Evolutionary conservation across 1,140 invertebrate genomes (phyloP), one percentile per base, ranked within the genome.

Genomic region (Neoseiulus cucumeris): DNA sequence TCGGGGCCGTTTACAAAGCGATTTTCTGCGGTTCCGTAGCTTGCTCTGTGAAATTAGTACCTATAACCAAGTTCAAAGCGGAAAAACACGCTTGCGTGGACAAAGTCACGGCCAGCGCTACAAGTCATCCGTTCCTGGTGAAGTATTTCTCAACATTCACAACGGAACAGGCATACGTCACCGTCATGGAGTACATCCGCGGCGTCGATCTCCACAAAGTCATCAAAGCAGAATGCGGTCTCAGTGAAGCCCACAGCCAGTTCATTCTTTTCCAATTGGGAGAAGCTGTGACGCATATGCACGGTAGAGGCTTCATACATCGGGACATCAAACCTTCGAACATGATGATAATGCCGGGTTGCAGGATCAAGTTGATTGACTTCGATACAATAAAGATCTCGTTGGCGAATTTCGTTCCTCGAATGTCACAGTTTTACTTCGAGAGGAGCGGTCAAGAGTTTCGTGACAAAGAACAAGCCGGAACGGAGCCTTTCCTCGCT

Each of bases 101-200:
- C 22, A 59, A 59, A 33, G 51, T 59, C 1, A 33, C 33, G 14
- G 51, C 51, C 14, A 29, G 25, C 25, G 33, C 22, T 12, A 59
- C 22, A 14, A 20, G 33, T 25, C 51, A 59, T 33, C 51, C 51
- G 14, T 33, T 59, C 5, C 14, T 59, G 14, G 51, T 59, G 22
- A 59, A 59, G 9, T 59, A 59, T 33, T 59, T 20, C 22, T 25
- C 51, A 9, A 29, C 25, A 6, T 59, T 59, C 51, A 33, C 51
- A 9, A 33, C 51, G 1, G 51, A n/a, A 17, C 25, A 59, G 22
- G 51, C 25, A 17, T 59, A 59, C 51, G 33, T 59, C 51, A 59
- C 51, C 51, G 51, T 59, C 1, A 59, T 59, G 51, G 51, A 59
- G 22, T 59, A 59, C 22, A 59, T 59, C 33, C 51, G 51, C 14